These are phyloP conservation scores for Apteryx owenii DNA, from an alignment of 2,113 vertebrate genomes.

Conservation along the genomic window DNA sequence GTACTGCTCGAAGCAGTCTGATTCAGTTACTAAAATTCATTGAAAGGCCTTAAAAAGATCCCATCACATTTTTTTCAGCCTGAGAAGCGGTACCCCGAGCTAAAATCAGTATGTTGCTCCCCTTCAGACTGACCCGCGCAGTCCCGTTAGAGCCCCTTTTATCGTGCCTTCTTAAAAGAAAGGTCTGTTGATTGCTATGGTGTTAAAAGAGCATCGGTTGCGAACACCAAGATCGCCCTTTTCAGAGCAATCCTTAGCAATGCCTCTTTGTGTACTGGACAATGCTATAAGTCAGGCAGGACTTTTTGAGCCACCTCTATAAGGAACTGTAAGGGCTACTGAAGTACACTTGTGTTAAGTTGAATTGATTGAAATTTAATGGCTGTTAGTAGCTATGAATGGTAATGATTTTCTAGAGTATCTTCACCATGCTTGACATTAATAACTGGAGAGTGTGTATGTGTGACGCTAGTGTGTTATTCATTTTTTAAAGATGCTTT, in stretches of 20 bases:
- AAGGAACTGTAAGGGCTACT: conserved; percentile 79
- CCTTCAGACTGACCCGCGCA: neutral
- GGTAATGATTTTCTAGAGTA: conserved; percentile 84
- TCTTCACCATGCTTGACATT: conserved; percentile 82
- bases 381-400: conserved; percentile 87
- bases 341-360: conserved; percentile 88
- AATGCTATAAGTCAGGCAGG: conserved; percentile 83
- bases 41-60: neutral
- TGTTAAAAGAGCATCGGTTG: conserved; percentile 76
- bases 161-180: neutral
- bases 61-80: neutral
- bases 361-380: conserved; percentile 94
- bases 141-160: conserved; percentile 16
- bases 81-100: neutral
- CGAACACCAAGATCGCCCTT: conserved; percentile 53
- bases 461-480: conserved; percentile 48
- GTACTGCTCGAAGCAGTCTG: neutral
- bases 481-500: conserved; percentile 71
- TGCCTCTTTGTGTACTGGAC: conserved; percentile 78
- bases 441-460: conserved; percentile 77
- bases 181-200: conserved; percentile 42
- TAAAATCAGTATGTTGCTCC: neutral
- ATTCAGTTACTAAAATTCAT: neutral
- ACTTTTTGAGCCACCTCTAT: conserved; percentile 77
- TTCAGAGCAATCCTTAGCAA: conserved; percentile 67